Base-by-base conservation (phyloP, 2,113 vertebrate species). In the Odocoileus virginianus region DNA sequence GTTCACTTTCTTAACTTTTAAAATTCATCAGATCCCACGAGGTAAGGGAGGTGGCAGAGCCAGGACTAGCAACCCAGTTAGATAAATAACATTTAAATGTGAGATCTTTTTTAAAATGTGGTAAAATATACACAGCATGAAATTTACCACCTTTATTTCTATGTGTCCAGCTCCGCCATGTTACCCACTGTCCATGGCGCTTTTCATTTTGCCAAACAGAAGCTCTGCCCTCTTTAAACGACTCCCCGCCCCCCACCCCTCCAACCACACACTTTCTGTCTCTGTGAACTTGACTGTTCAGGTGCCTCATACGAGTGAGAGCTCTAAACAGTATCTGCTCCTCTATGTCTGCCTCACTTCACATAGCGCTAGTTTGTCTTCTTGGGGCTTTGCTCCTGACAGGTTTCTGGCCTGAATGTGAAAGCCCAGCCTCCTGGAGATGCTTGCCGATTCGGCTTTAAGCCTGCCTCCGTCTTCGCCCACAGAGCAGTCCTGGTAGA, bases 201-300 rank as follows among this genome's bases (percentile, higher is more conserved):
- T 50, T 27, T 36, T 25, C 19, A 30, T 86, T 14, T 9, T 55
- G 78, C 78, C 43, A 55, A 40, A 57, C 8, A 17, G 85, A 89
- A 84, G 50, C 78, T 50, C 64, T n/a, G 45, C 17, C 30, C 54
- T 23, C 2, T 21, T 17, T 12, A 47, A 54, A 30, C 8, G 43
- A 5, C 21, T 11, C 43, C 12, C 17, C 3, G 0, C 6, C 7
- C 15, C 5, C 2, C 1, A 4, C 16, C 4, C 6, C 50, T 7
- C 36, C 13, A 47, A 6, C 21, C 50, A 6, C 13, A 36, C 54
- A 17, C 86, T 52, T 43, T 27, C 52, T 5, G 61, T 15, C 27
- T 76, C 61, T 21, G 7, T 57, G 43, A 52, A 52, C 25, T 5
- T 33, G 45, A 52, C n/a, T 28, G 1, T 47, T 91, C 30, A 33